Base-by-base conservation (phyloP, 2,113 vertebrate genomes). In the Calidris pygmaea region DNA sequence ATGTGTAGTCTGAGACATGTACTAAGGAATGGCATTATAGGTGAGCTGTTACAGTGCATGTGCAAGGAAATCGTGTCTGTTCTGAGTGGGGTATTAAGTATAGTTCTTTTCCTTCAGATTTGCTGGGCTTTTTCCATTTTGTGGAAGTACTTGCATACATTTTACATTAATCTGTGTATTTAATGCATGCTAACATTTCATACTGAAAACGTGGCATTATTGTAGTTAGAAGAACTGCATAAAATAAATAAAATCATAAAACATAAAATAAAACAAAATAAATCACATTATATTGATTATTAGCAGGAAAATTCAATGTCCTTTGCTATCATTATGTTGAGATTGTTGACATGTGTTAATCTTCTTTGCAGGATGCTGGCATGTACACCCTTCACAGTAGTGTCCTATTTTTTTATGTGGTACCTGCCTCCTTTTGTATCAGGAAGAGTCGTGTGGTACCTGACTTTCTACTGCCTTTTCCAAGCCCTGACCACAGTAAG, bases 331-430 rank as follows among this genome's bases (percentile, higher is more conserved):
- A 18, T 52, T 37, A 24, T 14, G 13, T 35, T 43, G 18, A 88
- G 66, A 59, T 43, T 52, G 14, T 47, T 96, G 72, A 58, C 10
- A 5, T 26, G 13, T 80, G 17, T 85, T 84, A 26, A 70, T 93
- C 65, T 93, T 58, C 78, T 77, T 87, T 92, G 7, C 82, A 99
- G 99, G 99, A 98, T 99, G 95, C 95, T 99, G 95, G 99, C 99
- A 50, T 99, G 98, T 93, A 98, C 98, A 20, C 99, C 99, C 4
- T 99, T 99, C 94, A 97, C 98, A 6, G 93, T 99, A 52, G 79
- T 99, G 52, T 98, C 99, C 85, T 99, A 99, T 97, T 99, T 99
- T 98, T 99, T 99, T 93, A 98, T 99, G 96, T 99, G 99, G 99
- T 99, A 99, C 81, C 98, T 99, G 75, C 99, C 99, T 53, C 98